Evolutionary conservation across 2,113 vertebrate genomes (phyloP).

Genomic region (Chloropsis hardwickii): DNA sequence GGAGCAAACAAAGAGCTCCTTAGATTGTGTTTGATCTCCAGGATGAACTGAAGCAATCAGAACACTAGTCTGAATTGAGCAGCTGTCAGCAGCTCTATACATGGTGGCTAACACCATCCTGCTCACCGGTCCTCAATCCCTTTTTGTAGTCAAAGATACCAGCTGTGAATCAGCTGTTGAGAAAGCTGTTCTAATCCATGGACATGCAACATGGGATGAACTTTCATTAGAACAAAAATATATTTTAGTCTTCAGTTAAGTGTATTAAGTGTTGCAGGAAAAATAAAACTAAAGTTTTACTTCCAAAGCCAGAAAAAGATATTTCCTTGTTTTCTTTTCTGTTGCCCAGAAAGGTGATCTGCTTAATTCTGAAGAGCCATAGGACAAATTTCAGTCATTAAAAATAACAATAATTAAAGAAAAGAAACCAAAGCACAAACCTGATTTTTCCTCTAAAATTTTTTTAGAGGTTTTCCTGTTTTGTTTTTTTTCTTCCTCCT

Average conservation of each 20-base stretch:
- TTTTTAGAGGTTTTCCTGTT: neutral
- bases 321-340: neutral
- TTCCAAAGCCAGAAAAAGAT: neutral
- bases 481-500: neutral
- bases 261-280: neutral
- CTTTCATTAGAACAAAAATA: neutral
- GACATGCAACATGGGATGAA: neutral
- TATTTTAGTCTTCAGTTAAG: neutral
- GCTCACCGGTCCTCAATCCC: neutral
- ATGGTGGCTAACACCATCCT: neutral
- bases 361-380: neutral
- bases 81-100: neutral
- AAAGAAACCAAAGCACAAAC: neutral
- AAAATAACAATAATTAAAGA: neutral
- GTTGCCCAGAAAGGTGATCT: neutral
- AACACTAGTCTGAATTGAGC: neutral
- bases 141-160: neutral
- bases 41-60: neutral
- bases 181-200: neutral
- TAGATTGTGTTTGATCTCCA: neutral
- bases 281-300: neutral
- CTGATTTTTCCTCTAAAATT: neutral
- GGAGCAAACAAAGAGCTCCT: neutral
- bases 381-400: neutral
- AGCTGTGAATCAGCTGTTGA: neutral